phyloP scores from a whole-genome alignment of 2,888 invertebrate species.

The Meghimatium bilineatum region DNA sequence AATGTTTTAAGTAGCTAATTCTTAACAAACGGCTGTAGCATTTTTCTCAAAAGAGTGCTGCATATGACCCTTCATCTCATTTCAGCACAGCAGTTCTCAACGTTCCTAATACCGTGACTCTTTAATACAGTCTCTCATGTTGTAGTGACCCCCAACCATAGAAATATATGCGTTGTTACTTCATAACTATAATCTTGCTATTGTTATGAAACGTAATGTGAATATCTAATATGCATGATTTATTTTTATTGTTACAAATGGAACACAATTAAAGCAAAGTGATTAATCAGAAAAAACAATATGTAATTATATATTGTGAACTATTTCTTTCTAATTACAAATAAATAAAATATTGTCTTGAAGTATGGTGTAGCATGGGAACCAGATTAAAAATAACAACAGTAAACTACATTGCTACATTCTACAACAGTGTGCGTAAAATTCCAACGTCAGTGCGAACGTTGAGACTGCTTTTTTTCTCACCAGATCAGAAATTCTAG shows the following conservation, averaged over 20 bases:
- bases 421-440: background rate
- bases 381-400: background rate
- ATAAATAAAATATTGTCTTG: background rate
- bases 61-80: too few species aligned
- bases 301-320: slow-evolving; percentile 4
- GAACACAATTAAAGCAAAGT: background rate
- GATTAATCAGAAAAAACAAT: background rate
- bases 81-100: background rate
- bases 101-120: background rate
- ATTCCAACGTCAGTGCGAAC: background rate
- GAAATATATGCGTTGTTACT: too few species aligned
- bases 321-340: background rate
- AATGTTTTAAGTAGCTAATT: too few species aligned
- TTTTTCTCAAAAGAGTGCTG: too few species aligned
- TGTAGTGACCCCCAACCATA: too few species aligned
- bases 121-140: too few species aligned
- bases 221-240: background rate
- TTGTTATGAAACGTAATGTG: background rate
- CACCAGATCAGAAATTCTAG: background rate
- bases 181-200: background rate
- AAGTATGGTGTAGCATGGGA: background rate
- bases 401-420: slow-evolving; percentile 3
- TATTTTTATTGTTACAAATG: background rate
- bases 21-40: too few species aligned
- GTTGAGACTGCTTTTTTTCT: background rate